A percentile compares a stretch with the other conserved stretches of the same genome.
Evolutionary conservation across 64 coral and sea anemone species (phyloP).

Genomic region (Actinia equina): DNA sequence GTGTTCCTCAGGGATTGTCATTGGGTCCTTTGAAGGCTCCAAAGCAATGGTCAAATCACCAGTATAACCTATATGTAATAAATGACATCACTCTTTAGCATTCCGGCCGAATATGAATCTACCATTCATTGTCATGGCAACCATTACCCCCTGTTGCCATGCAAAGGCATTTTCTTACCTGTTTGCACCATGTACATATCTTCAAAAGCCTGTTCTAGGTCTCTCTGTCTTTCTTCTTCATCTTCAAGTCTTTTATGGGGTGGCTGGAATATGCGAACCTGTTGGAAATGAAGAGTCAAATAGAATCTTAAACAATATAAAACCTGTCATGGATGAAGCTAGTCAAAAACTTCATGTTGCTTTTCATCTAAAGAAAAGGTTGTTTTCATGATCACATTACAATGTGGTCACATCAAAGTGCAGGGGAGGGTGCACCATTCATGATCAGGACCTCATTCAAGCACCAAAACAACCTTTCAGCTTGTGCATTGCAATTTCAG

Average conservation of each 20-base stretch:
- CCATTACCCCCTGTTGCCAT: neutral
- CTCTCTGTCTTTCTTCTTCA: constrained; percentile 85
- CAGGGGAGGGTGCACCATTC: no score
- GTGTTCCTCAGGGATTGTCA: neutral
- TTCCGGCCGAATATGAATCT: neutral
- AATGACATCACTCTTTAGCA: neutral
- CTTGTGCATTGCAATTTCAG: no score
- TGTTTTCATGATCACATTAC: no score
- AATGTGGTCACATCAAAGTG: no score
- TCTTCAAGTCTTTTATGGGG: constrained; percentile 90
- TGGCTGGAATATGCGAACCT: constrained; percentile 97
- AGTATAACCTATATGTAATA: constrained; percentile 47
- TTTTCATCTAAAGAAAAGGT: no score
- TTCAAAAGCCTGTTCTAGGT: constrained; percentile 93
- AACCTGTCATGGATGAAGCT: no score
- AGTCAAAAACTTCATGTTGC: no score
- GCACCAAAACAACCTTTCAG: no score
- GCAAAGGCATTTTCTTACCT: constrained; percentile 30
- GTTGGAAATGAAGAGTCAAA: neutral
- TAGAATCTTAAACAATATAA: no score
- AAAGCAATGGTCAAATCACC: constrained; percentile 78
- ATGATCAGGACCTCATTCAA: no score
- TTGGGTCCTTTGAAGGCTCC: constrained; percentile 7
- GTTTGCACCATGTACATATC: constrained; percentile 99
- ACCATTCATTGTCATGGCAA: neutral